A percentile compares a stretch with the other conserved stretches of the same genome.
Conservation (phyloP, 2,797 vertebrate species). For the Danio jaintianensis region DNA sequence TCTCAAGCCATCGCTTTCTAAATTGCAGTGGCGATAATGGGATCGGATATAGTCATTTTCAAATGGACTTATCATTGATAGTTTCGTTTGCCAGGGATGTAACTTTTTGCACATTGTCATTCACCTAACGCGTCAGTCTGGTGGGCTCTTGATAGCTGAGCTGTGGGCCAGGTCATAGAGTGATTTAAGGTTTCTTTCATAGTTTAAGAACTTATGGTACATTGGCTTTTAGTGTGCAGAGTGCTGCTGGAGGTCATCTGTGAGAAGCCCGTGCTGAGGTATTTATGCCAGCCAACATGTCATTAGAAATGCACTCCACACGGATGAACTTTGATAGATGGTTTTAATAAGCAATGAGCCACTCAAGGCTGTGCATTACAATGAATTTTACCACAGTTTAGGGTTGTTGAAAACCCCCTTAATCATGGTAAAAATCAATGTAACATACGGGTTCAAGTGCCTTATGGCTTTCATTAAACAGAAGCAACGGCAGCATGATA, state of each 20-base stretch:
- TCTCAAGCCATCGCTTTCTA: conserved; percentile 55
- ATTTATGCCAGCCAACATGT: conserved; percentile 13
- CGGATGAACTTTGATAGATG: conserved; percentile 5
- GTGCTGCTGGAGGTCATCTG: conserved; percentile 57
- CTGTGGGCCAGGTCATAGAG: conserved; percentile 68
- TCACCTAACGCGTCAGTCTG: conserved; percentile 59
- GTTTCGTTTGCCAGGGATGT: conserved; percentile 44
- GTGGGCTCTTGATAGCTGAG: conserved; percentile 61
- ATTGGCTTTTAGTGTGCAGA: conserved; percentile 58
- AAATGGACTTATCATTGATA: conserved; percentile 61
- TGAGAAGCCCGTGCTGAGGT: conserved; percentile 15
- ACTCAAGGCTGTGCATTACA: conserved; percentile 9
- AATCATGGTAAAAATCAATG: conserved; percentile 30
- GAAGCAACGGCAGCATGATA: conserved; percentile 4
- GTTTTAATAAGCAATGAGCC: conserved; percentile 20
- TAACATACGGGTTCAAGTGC: conserved; percentile 32
- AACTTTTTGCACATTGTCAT: conserved; percentile 63
- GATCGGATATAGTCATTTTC: conserved; percentile 52
- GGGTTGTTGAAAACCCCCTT: conserved; percentile 25
- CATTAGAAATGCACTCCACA: conserved; percentile 25
- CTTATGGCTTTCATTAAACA: conserved; percentile 13
- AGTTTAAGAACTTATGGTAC: conserved; percentile 65
- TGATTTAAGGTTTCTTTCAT: conserved; percentile 69
- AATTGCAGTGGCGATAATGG: conserved; percentile 59
- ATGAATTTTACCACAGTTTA: conserved; percentile 35